These are phyloP conservation scores for Hylyphantes graminicola DNA, from an alignment of 1,140 invertebrate species.

Conservation along the genomic window DNA sequence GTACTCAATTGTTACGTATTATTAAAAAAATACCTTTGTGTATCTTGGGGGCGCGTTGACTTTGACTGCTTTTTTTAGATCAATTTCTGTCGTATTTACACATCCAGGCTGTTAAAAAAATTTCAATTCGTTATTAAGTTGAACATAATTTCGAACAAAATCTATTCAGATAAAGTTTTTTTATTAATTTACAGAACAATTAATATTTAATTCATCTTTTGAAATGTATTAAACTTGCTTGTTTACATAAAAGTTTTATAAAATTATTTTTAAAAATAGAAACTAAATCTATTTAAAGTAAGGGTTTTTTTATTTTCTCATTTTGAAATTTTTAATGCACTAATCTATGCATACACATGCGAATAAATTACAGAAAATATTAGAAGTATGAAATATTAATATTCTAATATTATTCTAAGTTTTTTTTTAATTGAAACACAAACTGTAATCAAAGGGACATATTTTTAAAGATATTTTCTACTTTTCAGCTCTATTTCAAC, in stretches of 20 bases:
- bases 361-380: too few species aligned
- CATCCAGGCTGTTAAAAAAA: slow-evolving; percentile 84
- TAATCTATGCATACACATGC: too few species aligned
- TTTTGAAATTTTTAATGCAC: too few species aligned
- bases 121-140: not conserved
- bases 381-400: too few species aligned
- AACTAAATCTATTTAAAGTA: not conserved
- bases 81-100: slow-evolving; percentile 98
- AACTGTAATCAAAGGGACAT: too few species aligned
- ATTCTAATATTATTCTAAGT: too few species aligned
- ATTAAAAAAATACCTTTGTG: slow-evolving; percentile 65
- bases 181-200: not conserved
- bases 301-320: too few species aligned
- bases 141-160: not conserved
- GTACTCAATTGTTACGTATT: too few species aligned
- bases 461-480: too few species aligned
- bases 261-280: not conserved
- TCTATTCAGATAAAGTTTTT: not conserved
- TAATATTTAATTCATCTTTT: not conserved
- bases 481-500: too few species aligned
- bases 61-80: slow-evolving; percentile 95
- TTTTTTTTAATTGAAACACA: too few species aligned
- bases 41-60: slow-evolving; percentile 70
- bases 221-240: not conserved
- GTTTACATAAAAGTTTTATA: not conserved